Conservation (phyloP, 2,888 invertebrate genomes). For the Mellilla xanthometata region DNA sequence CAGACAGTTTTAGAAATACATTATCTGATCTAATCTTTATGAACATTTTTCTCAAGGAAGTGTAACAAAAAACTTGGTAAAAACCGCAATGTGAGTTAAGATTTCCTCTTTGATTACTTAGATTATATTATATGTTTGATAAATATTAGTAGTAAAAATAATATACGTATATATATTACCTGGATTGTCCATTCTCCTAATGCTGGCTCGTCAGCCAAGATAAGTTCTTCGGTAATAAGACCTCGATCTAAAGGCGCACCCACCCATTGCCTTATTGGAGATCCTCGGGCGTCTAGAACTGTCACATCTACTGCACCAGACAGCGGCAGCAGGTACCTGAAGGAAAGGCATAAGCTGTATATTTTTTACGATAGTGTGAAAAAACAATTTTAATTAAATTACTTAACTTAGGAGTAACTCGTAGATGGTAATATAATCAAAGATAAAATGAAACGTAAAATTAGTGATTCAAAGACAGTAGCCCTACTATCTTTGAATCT, state of each 20-base stretch:
- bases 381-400: too few relatives aligned
- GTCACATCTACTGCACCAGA: slow-evolving; percentile 63
- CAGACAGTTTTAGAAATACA: not conserved
- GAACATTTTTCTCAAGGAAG: slow-evolving; percentile 18
- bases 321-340: slow-evolving; percentile 69
- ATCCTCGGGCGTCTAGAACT: slow-evolving; percentile 79
- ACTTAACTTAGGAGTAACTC: too few relatives aligned
- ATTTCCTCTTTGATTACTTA: too few relatives aligned
- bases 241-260: slow-evolving; percentile 86
- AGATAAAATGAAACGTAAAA: too few relatives aligned
- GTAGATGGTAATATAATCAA: too few relatives aligned
- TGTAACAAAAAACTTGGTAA: slow-evolving; percentile 11
- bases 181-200: slow-evolving; percentile 94
- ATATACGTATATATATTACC: too few relatives aligned
- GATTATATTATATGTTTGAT: too few relatives aligned
- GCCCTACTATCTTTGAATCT: too few relatives aligned
- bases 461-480: too few relatives aligned
- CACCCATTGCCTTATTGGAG: slow-evolving; percentile 92
- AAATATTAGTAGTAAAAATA: too few relatives aligned
- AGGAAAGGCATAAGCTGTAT: too few relatives aligned
- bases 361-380: too few relatives aligned
- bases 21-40: not conserved
- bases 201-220: slow-evolving; percentile 91
- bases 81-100: not conserved
- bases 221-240: slow-evolving; percentile 88